Base-by-base conservation (phyloP, 1,140 invertebrate species). In the Calliopsis andreniformis region DNA sequence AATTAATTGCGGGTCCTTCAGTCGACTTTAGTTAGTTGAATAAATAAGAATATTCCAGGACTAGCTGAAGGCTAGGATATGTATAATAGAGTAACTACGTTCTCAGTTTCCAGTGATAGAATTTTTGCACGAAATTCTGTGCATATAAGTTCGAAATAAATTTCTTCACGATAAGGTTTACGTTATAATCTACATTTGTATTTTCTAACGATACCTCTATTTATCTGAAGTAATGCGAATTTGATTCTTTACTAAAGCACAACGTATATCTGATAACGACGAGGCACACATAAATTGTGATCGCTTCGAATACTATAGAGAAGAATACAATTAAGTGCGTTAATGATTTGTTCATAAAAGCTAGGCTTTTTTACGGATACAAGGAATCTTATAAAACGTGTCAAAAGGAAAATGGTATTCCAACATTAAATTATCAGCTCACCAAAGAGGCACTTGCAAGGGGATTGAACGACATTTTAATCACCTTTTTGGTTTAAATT, bases 381-480 rank as follows among this genome's bases (percentile, higher is more conserved):
- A 18, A 12, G 12, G 25, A 55, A 20, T 62, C 6, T 32, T 42
- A 51, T 16, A 5, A 64, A 55, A 30, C n/a, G 47, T 1, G 2
- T 43, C 42, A 23, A 25, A 28, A n/a, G 23, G 3, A 39, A 14
- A 35, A 8, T 14, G 12, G 3, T 25, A 28, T 66, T 45, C 16
- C 16, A 25, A 43, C 16, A n/a, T 66, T 66, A n/a, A 68, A 68
- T 51, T 6, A 30, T 53, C 71, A 68, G 72, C 32, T 59, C 35
- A 59, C 75, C 69, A 82, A 72, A 70, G 72, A 79, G 51, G 42
- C 47, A 42, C 42, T 16, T 35, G 32, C 56, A 42, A 20, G 56
- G 30, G 32, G 2, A 58, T 7, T 23, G 56, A 16, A 20, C 1
- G 10, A n/a, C 32, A 59, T 23, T 10, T 16, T 0, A n/a, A 16